phyloP scores from a whole-genome alignment of 1,140 invertebrate species.

The Trinorchestia longiramus region DNA sequence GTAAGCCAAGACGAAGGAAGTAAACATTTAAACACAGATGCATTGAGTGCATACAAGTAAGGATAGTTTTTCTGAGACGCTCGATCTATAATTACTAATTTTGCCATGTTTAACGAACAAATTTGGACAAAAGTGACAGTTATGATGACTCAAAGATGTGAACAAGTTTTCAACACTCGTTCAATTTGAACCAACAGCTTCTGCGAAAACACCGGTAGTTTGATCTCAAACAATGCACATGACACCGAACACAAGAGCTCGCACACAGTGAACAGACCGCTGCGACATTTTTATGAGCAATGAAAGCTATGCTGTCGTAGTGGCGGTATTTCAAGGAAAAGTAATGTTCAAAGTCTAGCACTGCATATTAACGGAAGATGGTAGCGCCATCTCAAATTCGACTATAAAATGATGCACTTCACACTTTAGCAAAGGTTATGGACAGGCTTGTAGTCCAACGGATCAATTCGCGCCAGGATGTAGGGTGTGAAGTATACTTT shows the following conservation, averaged over 20 bases:
- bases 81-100: neutral
- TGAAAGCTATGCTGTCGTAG: neutral
- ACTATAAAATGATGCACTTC: neutral
- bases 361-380: neutral
- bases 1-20: too few relatives aligned
- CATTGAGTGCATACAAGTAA: too few relatives aligned
- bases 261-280: neutral
- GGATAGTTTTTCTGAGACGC: too few relatives aligned
- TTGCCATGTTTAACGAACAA: neutral
- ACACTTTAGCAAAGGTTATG: neutral
- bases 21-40: too few relatives aligned
- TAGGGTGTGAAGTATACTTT: neutral
- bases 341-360: neutral
- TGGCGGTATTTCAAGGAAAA: neutral
- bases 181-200: neutral
- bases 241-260: neutral
- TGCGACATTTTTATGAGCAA: neutral
- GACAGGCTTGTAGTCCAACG: neutral
- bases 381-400: neutral
- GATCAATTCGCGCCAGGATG: neutral
- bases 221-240: neutral
- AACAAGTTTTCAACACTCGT: neutral
- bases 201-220: neutral
- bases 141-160: neutral
- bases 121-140: neutral